Base-by-base conservation (phyloP, 2,888 invertebrate species). In the Willowsia nigromaculata region DNA sequence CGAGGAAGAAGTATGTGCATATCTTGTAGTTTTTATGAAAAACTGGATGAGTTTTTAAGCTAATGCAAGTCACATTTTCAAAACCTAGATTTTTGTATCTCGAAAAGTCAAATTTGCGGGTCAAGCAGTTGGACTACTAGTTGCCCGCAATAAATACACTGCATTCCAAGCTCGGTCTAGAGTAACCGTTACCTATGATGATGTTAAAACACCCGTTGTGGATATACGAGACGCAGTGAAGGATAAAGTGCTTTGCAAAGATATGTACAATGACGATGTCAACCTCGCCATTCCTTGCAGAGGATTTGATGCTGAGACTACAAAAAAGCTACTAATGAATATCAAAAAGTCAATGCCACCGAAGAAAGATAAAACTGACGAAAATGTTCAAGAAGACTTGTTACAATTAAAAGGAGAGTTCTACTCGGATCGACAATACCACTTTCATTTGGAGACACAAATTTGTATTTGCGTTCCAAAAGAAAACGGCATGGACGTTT, bases 381-480 rank as follows among this genome's bases (percentile, higher is more conserved):
- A 40, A 18, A 22, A 62, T 3, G 22, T 25, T 25, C 3, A 56
- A 50, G 84, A 40, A 3, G 56, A 56, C 1, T 9, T 74, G 30
- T 0, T 18, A 5, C 94, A 94, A 6, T 93, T 96, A 5, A 94
- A 94, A 62, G 97, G 96, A 0, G 94, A 93, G 59, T 93, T 94
- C 13, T 90, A 92, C 11, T 92, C 93, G 90, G 96, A 95, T 7
- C 93, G 95, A 5, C 97, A 97, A 93, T 96, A 96, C 93, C 97
- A 97, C 93, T 96, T 95, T 92, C 95, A 95, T 9, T 96, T 97
- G 96, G 97, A 97, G 93, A 95, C 96, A 0, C 96, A 96, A 65
- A 95, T 95, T 0, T 95, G 96, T 88, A 94, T 96, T 0, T 95
- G 95, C 11, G 93, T 95, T 25, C 97, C 96, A 0, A 95, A 94